phyloP scores from a whole-genome alignment of 2,113 vertebrate species.

The Irena cyanogastra region DNA sequence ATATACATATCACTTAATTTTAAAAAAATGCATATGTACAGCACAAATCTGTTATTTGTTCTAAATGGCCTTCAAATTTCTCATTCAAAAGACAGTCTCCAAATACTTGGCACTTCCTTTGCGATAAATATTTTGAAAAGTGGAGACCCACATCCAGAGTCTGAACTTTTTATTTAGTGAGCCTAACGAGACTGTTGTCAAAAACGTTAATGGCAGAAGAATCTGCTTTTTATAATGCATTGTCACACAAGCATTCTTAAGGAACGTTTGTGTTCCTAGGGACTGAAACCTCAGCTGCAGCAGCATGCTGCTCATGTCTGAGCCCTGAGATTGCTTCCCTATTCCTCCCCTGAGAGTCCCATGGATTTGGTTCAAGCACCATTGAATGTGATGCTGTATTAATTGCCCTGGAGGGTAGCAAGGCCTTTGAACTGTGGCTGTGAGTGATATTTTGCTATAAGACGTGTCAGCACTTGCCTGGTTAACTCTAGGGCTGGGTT shows the following conservation, averaged over 20 bases:
- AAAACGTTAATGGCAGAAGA: neutral
- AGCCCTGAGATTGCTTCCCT: constrained; percentile 69
- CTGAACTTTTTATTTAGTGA: neutral
- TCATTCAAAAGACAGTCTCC: neutral
- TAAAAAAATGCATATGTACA: neutral
- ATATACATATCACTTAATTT: neutral
- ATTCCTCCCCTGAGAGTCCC: constrained; percentile 72
- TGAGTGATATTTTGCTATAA: constrained; percentile 82
- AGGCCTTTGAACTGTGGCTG: constrained; percentile 84
- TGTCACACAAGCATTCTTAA: constrained; percentile 14
- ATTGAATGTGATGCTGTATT: constrained; percentile 81
- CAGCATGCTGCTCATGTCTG: constrained; percentile 65
- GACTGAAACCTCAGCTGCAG: constrained; percentile 57
- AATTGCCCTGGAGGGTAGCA: constrained; percentile 83
- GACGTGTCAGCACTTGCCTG: constrained; percentile 82
- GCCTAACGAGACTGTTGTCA: neutral
- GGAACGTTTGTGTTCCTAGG: constrained; percentile 9
- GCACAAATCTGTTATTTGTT: neutral
- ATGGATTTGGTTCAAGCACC: constrained; percentile 81
- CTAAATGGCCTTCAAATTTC: neutral
- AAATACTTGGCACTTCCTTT: neutral
- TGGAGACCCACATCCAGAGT: neutral
- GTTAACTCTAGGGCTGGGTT: constrained; percentile 73
- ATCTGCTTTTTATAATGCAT: neutral
- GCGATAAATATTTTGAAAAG: neutral